Evolutionary conservation across 2,888 invertebrate species (phyloP).

Genomic region (Pristionchus fissidentatus): DNA sequence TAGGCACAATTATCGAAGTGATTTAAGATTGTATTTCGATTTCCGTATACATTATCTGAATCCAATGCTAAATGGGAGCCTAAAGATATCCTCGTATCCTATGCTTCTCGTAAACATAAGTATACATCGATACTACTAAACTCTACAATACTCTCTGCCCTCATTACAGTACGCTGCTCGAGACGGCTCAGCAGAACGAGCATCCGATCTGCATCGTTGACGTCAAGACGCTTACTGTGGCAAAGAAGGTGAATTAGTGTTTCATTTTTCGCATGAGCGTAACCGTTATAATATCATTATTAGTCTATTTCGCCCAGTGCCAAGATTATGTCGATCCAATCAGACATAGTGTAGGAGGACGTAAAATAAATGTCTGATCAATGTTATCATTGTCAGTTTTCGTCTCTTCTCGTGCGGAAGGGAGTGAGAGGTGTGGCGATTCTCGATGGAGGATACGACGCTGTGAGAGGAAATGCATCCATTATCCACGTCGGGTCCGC

Average conservation of each 20-base stretch:
- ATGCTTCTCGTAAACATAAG: too few species aligned
- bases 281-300: not conserved
- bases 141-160: conserved; percentile 1
- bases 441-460: conserved; percentile 60
- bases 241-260: conserved; percentile 53
- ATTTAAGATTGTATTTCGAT: not conserved
- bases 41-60: not conserved
- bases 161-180: conserved; percentile 43
- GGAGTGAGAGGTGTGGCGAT: conserved; percentile 55
- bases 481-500: conserved; percentile 40
- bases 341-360: not conserved
- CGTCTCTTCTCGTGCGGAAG: conserved; percentile 48
- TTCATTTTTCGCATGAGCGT: too few species aligned
- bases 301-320: too few species aligned
- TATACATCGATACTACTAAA: not conserved
- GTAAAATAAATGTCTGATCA: not conserved
- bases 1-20: not conserved
- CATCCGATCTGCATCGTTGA: conserved; percentile 60
- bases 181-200: conserved; percentile 53
- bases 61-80: not conserved
- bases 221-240: conserved; percentile 51
- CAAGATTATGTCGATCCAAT: too few species aligned
- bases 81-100: not conserved
- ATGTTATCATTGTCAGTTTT: not conserved
- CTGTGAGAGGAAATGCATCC: conserved; percentile 47